Evolutionary conservation across 2,113 vertebrate genomes (phyloP).

Genomic region (Anseranas semipalmata): DNA sequence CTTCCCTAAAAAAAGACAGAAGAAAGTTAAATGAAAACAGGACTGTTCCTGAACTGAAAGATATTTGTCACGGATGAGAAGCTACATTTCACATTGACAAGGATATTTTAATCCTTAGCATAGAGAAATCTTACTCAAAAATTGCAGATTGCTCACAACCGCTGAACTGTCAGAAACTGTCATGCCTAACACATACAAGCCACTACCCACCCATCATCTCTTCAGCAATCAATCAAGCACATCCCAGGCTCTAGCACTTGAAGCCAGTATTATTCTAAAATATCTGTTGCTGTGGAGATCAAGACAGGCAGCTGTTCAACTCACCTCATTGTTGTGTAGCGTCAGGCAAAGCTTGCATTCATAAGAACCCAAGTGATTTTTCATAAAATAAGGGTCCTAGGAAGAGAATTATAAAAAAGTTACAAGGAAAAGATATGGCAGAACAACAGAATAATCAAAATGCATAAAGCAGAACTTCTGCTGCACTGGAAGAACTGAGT

Average conservation of each 20-base stretch:
- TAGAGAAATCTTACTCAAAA: neutral
- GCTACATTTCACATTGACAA: accelerated
- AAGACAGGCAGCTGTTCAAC: neutral
- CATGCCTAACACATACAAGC: neutral
- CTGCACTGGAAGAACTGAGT: neutral
- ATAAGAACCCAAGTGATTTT: constrained; percentile 97
- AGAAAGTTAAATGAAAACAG: neutral
- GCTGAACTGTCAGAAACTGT: neutral
- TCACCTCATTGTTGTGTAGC: constrained; percentile 97
- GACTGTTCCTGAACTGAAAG: neutral
- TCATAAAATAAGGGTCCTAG: constrained; percentile 98
- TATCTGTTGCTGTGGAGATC: neutral
- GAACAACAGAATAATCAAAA: neutral
- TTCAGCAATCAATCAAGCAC: neutral
- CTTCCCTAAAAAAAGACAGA: constrained; percentile 83
- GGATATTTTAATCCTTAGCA: neutral
- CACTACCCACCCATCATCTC: neutral
- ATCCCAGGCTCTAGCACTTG: neutral
- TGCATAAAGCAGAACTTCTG: accelerated
- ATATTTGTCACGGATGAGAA: neutral
- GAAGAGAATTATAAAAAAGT: neutral
- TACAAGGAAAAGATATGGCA: neutral
- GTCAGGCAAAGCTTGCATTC: constrained; percentile 98
- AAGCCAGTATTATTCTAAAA: neutral
- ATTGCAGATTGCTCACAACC: neutral